Evolutionary conservation across 1,140 invertebrate genomes (phyloP).

Genomic region (Carposina sasakii): DNA sequence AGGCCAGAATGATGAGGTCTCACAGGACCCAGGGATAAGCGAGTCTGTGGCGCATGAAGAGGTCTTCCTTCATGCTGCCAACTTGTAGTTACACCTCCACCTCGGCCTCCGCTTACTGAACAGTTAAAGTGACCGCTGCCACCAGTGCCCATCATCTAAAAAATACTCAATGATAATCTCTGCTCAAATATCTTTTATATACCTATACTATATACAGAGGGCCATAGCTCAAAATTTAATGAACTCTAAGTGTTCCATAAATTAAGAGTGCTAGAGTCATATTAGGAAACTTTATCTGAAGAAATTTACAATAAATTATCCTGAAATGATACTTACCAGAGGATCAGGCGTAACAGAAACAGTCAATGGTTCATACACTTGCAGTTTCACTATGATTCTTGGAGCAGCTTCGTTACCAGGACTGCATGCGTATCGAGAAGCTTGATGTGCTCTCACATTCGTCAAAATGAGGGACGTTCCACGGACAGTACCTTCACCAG

Average conservation of each 20-base stretch:
- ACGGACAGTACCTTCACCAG: conserved; percentile 40
- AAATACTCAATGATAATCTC: too few relatives aligned
- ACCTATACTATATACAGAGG: too few relatives aligned
- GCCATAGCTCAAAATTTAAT: too few relatives aligned
- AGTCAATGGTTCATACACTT: conserved; percentile 48
- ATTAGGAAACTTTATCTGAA: too few relatives aligned
- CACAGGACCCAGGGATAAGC: conserved; percentile 47
- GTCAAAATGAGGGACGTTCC: conserved; percentile 46
- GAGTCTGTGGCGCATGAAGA: conserved; percentile 50
- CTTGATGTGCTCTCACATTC: conserved; percentile 39
- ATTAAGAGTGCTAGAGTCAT: too few relatives aligned
- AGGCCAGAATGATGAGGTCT: conserved; percentile 53
- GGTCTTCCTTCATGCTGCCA: conserved; percentile 63
- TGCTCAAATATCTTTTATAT: too few relatives aligned
- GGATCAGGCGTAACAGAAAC: conserved; percentile 51
- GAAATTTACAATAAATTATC: too few relatives aligned
- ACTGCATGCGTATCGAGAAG: conserved; percentile 48
- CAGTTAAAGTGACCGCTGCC: conserved; percentile 58
- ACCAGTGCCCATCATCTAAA: conserved; percentile 56
- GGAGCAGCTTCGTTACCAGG: conserved; percentile 39
- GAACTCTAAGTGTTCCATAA: too few relatives aligned
- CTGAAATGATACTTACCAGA: conserved; percentile 45
- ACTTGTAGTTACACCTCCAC: conserved; percentile 49
- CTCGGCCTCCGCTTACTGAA: conserved; percentile 49
- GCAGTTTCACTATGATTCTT: conserved; percentile 41